These are phyloP conservation scores for Pachydiplax longipennis DNA, from an alignment of 2,888 invertebrate species.

Conservation along the genomic window DNA sequence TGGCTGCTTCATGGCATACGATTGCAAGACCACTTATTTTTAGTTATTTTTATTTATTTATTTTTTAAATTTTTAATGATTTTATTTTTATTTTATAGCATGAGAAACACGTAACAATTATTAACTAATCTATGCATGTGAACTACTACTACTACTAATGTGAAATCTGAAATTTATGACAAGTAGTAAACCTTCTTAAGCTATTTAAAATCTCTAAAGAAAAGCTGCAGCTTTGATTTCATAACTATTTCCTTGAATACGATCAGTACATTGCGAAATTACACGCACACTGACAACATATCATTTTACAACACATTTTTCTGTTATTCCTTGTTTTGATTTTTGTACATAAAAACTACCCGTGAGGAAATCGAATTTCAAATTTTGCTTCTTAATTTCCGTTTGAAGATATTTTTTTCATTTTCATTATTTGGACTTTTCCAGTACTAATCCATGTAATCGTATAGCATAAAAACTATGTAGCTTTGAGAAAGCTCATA, in stretches of 20 bases:
- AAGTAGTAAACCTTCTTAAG: no score
- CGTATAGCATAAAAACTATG: neutral
- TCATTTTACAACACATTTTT: no score
- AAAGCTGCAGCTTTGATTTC: no score
- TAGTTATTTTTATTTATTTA: neutral
- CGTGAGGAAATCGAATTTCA: neutral
- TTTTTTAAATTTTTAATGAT: neutral
- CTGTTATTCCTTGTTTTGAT: no score
- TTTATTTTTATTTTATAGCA: neutral
- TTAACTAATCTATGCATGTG: no score
- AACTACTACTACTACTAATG: no score
- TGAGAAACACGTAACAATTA: neutral
- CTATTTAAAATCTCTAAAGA: no score
- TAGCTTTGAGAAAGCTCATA: neutral
- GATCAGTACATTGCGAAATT: no score
- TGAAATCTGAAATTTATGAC: no score
- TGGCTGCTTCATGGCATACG: neutral
- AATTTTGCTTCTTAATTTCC: neutral
- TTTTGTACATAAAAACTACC: no score
- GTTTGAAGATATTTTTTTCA: neutral
- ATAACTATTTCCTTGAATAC: no score
- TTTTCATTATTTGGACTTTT: neutral
- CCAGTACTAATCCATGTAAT: neutral
- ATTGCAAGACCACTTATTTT: neutral
- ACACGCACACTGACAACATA: no score